Evolutionary conservation across 2,888 invertebrate species (phyloP).

Genomic region (Nephrotoma appendiculata): DNA sequence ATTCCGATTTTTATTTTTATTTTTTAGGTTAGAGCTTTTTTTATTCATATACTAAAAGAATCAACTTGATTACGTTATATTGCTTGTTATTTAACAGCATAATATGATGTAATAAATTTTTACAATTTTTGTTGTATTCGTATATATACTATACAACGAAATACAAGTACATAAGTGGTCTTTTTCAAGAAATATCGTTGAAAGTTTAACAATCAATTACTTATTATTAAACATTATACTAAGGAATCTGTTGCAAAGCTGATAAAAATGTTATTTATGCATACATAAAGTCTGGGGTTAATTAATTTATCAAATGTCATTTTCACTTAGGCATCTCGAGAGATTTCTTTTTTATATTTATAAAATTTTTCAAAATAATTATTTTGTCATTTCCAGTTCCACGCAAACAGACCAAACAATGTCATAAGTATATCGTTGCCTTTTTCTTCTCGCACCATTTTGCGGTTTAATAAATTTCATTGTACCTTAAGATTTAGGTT

Average conservation of each 20-base stretch:
- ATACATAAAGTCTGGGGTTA: not conserved
- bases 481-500: not conserved
- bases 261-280: not conserved
- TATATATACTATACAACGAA: no score
- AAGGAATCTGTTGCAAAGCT: not conserved
- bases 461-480: not conserved
- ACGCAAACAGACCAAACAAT: not conserved
- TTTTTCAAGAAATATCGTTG: not conserved
- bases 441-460: not conserved
- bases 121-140: not conserved
- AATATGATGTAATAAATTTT: not conserved
- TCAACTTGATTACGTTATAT: not conserved
- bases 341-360: not conserved
- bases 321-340: not conserved
- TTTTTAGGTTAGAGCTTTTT: not conserved
- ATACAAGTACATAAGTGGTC: not conserved
- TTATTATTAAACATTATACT: not conserved
- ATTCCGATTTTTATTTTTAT: not conserved
- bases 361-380: not conserved
- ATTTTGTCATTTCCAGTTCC: not conserved
- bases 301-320: not conserved
- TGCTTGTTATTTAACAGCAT: not conserved
- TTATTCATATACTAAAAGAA: not conserved
- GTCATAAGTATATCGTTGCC: not conserved
- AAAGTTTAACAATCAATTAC: not conserved